A percentile compares a stretch with the other conserved stretches of the same genome.
These are phyloP conservation scores for Tonatia bakeri DNA, from an alignment of 2,113 vertebrate species.

Conservation along the genomic window DNA sequence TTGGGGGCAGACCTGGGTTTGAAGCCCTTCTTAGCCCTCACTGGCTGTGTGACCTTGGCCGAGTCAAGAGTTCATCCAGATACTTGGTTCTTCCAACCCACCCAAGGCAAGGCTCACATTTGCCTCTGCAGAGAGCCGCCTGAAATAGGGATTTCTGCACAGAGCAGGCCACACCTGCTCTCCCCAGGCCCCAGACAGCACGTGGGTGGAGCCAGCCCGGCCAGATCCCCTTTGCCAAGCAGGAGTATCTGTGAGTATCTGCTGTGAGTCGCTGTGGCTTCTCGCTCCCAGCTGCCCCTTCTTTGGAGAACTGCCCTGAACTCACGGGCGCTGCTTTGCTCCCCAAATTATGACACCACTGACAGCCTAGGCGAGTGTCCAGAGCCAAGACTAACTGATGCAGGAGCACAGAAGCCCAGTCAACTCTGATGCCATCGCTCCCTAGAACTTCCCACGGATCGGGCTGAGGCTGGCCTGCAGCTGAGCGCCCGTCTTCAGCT, in stretches of 20 bases:
- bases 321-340: not conserved
- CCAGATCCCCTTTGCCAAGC: not conserved
- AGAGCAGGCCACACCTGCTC: not conserved
- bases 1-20: not conserved
- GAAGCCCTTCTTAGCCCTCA: not conserved
- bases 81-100: not conserved
- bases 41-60: not conserved
- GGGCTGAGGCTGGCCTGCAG: not conserved
- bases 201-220: not conserved
- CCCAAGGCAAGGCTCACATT: not conserved
- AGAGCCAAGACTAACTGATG: not conserved
- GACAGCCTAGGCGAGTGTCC: not conserved
- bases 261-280: not conserved
- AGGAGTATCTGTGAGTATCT: not conserved
- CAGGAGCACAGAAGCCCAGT: not conserved
- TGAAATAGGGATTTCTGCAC: not conserved
- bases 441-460: not conserved
- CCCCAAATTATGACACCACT: not conserved
- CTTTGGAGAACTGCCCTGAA: not conserved
- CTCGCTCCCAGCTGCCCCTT: not conserved
- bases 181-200: not conserved
- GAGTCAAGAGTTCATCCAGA: not conserved
- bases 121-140: not conserved
- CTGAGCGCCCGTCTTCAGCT: not conserved
- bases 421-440: not conserved